These are phyloP conservation scores for Pachyuromys duprasi DNA, from an alignment of 2,797 vertebrate genomes.

Conservation along the genomic window DNA sequence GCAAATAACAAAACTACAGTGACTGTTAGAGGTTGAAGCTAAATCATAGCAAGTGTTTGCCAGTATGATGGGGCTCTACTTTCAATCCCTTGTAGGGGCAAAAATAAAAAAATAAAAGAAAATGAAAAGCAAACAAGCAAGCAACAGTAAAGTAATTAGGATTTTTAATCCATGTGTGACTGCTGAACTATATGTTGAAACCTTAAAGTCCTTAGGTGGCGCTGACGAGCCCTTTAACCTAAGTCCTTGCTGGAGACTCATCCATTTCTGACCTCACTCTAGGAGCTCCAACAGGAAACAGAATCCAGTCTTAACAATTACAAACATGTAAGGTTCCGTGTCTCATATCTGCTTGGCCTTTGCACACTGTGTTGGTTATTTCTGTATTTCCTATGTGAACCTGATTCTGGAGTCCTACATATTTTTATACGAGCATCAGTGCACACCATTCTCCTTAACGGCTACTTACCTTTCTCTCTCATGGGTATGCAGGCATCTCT, in stretches of 20 bases:
- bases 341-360: background rate
- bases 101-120: background rate
- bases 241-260: background rate
- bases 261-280: background rate
- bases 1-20: background rate
- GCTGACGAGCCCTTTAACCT: no score
- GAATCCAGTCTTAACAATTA: background rate
- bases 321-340: background rate
- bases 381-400: background rate
- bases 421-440: background rate
- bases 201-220: background rate
- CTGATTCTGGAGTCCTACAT: background rate
- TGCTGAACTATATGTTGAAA: background rate
- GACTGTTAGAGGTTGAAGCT: background rate
- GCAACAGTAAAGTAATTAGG: background rate
- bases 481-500: background rate
- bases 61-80: no score
- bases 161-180: background rate
- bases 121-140: background rate
- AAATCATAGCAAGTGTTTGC: background rate
- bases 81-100: background rate
- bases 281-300: background rate
- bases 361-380: background rate
- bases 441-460: background rate
- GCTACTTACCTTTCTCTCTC: conserved; percentile 3